These are phyloP conservation scores for Microtus richardsoni DNA, from an alignment of 2,113 vertebrate species.

Conservation along the genomic window DNA sequence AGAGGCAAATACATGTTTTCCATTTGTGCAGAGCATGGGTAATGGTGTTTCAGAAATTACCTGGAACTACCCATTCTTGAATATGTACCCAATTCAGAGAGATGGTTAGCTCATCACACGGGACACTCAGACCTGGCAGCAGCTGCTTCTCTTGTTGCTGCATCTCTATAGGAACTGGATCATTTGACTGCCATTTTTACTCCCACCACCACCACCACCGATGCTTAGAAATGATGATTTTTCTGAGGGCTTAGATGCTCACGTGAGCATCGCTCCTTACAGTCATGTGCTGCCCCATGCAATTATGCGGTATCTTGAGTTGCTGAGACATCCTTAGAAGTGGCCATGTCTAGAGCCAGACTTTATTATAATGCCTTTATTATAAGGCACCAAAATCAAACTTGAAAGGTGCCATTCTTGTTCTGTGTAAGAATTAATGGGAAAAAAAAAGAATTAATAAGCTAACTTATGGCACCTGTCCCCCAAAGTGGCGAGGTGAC, in stretches of 20 bases:
- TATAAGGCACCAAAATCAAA: not conserved
- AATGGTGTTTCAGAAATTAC: not conserved
- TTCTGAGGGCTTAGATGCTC: not conserved
- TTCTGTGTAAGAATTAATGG: not conserved
- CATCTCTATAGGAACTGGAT: not conserved
- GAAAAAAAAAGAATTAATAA: not conserved
- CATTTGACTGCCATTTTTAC: not conserved
- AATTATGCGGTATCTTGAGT: not conserved
- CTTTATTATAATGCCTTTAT: not conserved
- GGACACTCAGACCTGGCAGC: not conserved
- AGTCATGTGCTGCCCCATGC: not conserved
- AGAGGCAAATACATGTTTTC: not conserved
- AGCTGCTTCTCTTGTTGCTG: not conserved
- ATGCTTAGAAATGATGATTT: slow-evolving; percentile 36
- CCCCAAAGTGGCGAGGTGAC: not conserved
- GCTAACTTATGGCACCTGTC: not conserved
- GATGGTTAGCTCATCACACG: not conserved
- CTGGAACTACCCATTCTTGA: not conserved
- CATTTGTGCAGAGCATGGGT: not conserved
- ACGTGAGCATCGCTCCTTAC: rapidly evolving
- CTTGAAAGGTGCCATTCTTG: not conserved
- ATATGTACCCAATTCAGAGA: not conserved
- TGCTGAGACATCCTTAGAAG: not conserved
- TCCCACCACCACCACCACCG: not conserved
- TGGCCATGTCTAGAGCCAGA: not conserved